Base-by-base conservation (phyloP, 1,140 invertebrate species). In the Steinernema khuongi region DNA sequence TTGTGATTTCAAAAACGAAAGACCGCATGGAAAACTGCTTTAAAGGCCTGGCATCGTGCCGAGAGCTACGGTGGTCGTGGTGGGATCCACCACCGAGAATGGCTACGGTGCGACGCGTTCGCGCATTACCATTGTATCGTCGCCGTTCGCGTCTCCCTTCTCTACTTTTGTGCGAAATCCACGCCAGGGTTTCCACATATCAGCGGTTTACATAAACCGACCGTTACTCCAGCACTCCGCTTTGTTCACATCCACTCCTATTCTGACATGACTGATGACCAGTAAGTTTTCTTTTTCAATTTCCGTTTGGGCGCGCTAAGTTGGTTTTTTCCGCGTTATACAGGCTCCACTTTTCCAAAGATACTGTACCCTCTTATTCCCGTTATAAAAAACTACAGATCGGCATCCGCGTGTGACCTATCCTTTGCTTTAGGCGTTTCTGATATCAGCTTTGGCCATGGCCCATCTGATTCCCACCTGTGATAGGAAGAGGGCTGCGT, bases 231-330 rank as follows among this genome's bases (percentile, higher is more conserved):
- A 41, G n/a, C 7, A 41, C 36, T 22, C 50, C 14, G 50, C 26
- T 60, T 60, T 22, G 14, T 22, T 22, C 26, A 22, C 14, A 14
- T 4, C 26, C 50, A 22, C 50, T 60, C n/a, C n/a, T 14, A 17
- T 26, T 22, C 19, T 60, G 80, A 50, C 74, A 81, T 81, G 80
- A 80, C 79, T 82, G 81, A 82, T 81, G 80, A 67, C 30, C 80
- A 79, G 79, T 81, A 41, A 73, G 77, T 72, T 33, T 68, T 80
- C 43, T 31, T 79, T 72, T 29, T 26, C n/a, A n/a, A n/a, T 41
- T 7, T n/a, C 36, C n/a, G n/a, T 41, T 41, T n/a, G n/a, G n/a
- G n/a, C n/a, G n/a, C n/a, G n/a, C n/a, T n/a, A n/a, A n/a, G n/a
- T n/a, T n/a, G n/a, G n/a, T n/a, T n/a, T n/a, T n/a, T n/a, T n/a